Conservation (phyloP, 2,888 invertebrate species). For the Colostygia pectinataria region DNA sequence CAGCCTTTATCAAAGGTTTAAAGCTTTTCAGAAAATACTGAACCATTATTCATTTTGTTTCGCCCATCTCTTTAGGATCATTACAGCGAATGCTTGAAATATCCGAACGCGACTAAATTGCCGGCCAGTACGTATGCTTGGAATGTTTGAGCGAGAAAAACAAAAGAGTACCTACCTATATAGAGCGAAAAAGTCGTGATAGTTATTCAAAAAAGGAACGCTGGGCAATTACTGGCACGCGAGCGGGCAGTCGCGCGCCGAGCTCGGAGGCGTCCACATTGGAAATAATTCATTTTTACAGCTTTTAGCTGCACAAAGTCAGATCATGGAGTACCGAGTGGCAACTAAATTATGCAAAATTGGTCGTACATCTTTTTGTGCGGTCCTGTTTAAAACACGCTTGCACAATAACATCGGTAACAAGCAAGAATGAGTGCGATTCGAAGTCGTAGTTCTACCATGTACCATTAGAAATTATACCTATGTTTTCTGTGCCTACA, state of each 20-base stretch:
- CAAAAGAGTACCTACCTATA: slow-evolving; percentile 59
- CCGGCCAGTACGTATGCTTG: slow-evolving; percentile 66
- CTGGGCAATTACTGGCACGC: slow-evolving; percentile 80
- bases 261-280: slow-evolving; percentile 56
- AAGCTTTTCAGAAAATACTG: neutral
- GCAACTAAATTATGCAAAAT: slow-evolving; percentile 23
- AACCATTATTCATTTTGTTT: slow-evolving; percentile 13
- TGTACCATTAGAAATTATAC: no score
- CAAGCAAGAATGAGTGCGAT: slow-evolving; percentile 1
- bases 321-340: slow-evolving; percentile 11
- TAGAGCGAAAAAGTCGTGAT: slow-evolving; percentile 82
- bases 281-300: slow-evolving; percentile 39
- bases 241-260: slow-evolving; percentile 78
- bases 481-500: no score
- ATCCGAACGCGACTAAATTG: slow-evolving; percentile 68
- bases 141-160: slow-evolving; percentile 65
- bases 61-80: slow-evolving; percentile 16
- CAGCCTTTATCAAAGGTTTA: slow-evolving; percentile 1
- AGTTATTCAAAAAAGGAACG: slow-evolving; percentile 80
- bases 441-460: slow-evolving; percentile 1
- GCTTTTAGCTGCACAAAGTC: slow-evolving; percentile 23
- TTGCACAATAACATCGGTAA: slow-evolving; percentile 3
- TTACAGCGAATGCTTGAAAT: slow-evolving; percentile 65
- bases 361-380: slow-evolving; percentile 20
- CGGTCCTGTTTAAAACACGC: slow-evolving; percentile 2